These are phyloP conservation scores for Margaritifera margaritifera DNA, from an alignment of 2,888 invertebrate species.

Conservation along the genomic window DNA sequence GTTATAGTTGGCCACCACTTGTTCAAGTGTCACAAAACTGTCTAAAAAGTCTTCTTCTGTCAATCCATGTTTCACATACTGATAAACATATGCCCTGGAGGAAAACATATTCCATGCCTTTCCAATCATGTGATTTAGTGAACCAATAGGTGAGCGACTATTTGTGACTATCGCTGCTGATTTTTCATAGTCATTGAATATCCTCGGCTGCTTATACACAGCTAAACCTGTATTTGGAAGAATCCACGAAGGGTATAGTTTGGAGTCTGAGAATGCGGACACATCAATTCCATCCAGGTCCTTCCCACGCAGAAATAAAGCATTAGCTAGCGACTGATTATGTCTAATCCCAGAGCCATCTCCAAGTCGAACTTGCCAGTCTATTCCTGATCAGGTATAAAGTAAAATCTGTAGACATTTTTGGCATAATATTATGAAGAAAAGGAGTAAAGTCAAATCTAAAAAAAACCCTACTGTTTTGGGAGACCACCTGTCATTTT, in stretches of 20 bases:
- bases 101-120: conserved; percentile 74
- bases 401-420: background rate
- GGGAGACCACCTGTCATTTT: background rate
- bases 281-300: conserved; percentile 54
- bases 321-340: conserved; percentile 64
- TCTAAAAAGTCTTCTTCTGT: conserved; percentile 71
- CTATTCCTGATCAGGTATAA: conserved; percentile 60
- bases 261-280: conserved; percentile 53
- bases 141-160: conserved; percentile 61
- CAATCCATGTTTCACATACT: conserved; percentile 71
- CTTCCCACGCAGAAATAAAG: conserved; percentile 64
- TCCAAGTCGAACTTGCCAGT: conserved; percentile 64
- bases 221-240: conserved; percentile 45
- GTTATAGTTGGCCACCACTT: conserved; percentile 69
- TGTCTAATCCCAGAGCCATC: conserved; percentile 45
- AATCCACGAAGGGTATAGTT: conserved; percentile 65
- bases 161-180: conserved; percentile 70
- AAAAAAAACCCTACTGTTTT: background rate
- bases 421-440: background rate
- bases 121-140: conserved; percentile 64
- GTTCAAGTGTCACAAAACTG: conserved; percentile 71
- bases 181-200: conserved; percentile 69
- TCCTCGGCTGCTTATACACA: conserved; percentile 58
- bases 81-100: conserved; percentile 73
- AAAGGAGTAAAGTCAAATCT: background rate